Evolutionary conservation across 2,113 vertebrate genomes (phyloP), one percentile per base, ranked within the genome.

Genomic region (Nansenia antarctica): DNA sequence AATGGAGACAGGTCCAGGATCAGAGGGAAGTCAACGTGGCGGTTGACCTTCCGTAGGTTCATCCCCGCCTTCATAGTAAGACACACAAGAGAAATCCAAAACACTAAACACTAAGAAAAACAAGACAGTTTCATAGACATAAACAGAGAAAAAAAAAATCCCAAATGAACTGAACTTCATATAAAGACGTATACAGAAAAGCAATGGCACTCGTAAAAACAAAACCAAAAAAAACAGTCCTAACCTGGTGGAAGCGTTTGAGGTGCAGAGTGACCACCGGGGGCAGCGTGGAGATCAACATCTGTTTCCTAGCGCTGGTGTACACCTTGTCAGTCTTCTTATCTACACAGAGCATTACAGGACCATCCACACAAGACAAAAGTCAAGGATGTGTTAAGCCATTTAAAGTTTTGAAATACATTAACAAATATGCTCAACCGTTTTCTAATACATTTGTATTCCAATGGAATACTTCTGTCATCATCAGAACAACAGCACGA

Each of bases 221-320:
- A n/a, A n/a, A n/a, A n/a, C n/a, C n/a, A n/a, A n/a, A 49, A 49
- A 11, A 30, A 57, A 5, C 42, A 35, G n/a, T 67, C 11, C 70
- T 81, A 14, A 92, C 98, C 96, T 99, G 98, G 82, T 98, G 95
- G 82, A 99, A 99, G 77, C 98, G 96, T 92, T 99, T 99, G 35
- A 99, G 93, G 77, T 99, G 98, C 52, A 99, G 92, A 65, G 96
- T 95, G 82, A 99, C 94, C 79, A 97, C 87, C 22, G 94, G 94
- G 79, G 98, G 96, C 78, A 96, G 91, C 3, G 91, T 91, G 59
- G 98, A 98, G 88, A 99, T 97, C 63, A 99, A 91, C 69, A 98
- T 90, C 80, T 98, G 98, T 69, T 99, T 99, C 63, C 98, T 93
- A 31, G 96, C 97, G 45, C 95, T 99, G 62, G 96, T 98, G 83